phyloP scores from a whole-genome alignment of 2,113 vertebrate genomes.

The Antechinus flavipes region DNA sequence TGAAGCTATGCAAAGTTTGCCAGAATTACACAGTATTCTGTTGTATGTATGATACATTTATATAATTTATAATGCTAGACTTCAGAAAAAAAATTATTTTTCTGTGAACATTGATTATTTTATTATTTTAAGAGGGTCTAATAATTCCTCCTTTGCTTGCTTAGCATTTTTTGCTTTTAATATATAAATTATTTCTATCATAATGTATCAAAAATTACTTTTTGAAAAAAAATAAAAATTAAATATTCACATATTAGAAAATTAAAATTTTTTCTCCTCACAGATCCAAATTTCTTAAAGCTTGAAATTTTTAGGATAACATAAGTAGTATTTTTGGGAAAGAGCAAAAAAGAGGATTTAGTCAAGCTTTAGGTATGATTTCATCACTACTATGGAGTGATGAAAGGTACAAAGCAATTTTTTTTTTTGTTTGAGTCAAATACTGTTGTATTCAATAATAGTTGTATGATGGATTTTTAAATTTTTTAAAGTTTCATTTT shows the following conservation, averaged over 20 bases:
- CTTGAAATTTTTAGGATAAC: accelerated
- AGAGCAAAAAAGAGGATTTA: neutral
- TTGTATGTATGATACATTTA: accelerated
- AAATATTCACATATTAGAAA: neutral
- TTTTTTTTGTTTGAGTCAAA: neutral
- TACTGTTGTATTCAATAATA: neutral
- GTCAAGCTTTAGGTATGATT: neutral
- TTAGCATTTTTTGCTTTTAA: neutral
- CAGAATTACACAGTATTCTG: neutral
- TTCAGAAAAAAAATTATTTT: neutral
- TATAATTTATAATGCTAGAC: neutral
- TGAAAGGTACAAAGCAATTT: neutral
- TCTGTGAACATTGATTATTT: accelerated
- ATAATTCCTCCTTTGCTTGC: accelerated
- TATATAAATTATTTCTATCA: neutral
- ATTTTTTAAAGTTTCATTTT: neutral
- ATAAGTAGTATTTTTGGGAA: neutral
- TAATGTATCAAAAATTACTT: no score
- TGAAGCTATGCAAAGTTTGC: accelerated
- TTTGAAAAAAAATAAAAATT: neutral
- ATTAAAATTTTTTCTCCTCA: neutral
- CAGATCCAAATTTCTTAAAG: neutral
- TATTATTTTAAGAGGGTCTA: neutral
- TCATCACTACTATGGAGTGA: neutral
- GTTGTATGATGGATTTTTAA: neutral